Evolutionary conservation across 92 coral and sea anemone genomes (phyloP).

Genomic region (Actinostola sp.): DNA sequence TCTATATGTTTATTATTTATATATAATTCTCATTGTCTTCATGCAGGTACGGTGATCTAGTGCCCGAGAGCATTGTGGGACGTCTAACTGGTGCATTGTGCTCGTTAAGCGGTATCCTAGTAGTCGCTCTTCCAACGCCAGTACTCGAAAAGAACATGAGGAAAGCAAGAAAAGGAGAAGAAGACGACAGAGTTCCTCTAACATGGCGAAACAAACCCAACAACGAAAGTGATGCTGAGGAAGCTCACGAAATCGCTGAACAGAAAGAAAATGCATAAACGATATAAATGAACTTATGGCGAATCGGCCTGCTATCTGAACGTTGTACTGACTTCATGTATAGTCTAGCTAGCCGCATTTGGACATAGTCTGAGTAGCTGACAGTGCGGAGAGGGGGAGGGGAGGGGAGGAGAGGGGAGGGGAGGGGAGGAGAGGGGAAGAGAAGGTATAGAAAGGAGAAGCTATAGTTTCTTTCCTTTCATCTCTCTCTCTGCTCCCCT

Average conservation of each 20-base stretch:
- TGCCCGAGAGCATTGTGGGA: slow-evolving; percentile 73
- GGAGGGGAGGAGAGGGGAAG: too few species aligned
- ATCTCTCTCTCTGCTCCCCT: too few species aligned
- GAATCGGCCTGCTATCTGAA: neutral
- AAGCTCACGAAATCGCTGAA: neutral
- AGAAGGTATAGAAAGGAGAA: too few species aligned
- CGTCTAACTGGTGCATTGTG: slow-evolving; percentile 81
- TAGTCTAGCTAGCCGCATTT: too few species aligned
- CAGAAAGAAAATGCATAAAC: neutral
- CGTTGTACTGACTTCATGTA: neutral
- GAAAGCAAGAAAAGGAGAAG: slow-evolving; percentile 60
- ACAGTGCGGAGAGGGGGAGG: too few species aligned
- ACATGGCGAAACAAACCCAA: slow-evolving; percentile 8
- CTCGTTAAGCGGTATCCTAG: slow-evolving; percentile 83
- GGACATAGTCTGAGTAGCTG: too few species aligned
- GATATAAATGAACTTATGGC: too few species aligned
- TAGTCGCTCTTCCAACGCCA: slow-evolving; percentile 90
- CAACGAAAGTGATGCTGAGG: neutral
- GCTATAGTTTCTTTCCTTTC: too few species aligned
- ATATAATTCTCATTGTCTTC: too few species aligned
- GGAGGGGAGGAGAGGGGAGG: too few species aligned
- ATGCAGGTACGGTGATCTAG: slow-evolving; percentile 81
- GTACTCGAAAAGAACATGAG: slow-evolving; percentile 88
- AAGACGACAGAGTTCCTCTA: slow-evolving; percentile 40
- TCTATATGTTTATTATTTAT: too few species aligned